Base-by-base conservation (phyloP, 2,113 vertebrate species). In the Symphodus melops region DNA sequence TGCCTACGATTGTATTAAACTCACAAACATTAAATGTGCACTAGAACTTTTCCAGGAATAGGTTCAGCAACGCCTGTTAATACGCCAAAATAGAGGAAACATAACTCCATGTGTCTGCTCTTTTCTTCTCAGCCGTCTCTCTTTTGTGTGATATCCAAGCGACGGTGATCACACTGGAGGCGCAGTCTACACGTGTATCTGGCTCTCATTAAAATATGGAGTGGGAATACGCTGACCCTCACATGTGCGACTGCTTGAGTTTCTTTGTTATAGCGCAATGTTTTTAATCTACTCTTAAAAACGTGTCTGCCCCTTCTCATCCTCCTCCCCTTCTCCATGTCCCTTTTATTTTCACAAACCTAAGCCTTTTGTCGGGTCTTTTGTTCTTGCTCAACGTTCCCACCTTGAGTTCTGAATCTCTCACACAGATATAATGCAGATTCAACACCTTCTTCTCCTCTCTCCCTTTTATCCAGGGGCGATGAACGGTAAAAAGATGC, bases 401-500 rank as follows among this genome's bases (percentile, higher is more conserved):
- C 56, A 75, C 66, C 72, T 75, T 71, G 21, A 52, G 70, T 80
- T 53, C 39, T 75, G 28, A 79, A 73, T 78, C 20, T 58, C 42
- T 71, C 16, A 12, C 51, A 44, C 16, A 54, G 13, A 55, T 57
- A 33, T 41, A 49, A 62, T 21, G 28, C 41, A 53, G 28, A 48
- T 39, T 58, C 63, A 63, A 21, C 13, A 21, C 28, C 52, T 81
- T 42, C 39, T 39, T 75, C 57, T 28, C 36, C 67, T 37, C n/a
- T 41, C 42, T 57, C 10, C 39, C 44, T 70, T 83, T 79, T 57
- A 65, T 72, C 20, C 19, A 46, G 14, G 14, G 23, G 12, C 9
- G 44, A 70, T 81, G 75, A 82, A 83, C 79, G 57, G 60, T 44
- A 51, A 52, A 49, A 67, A 44, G 70, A 76, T 74, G 58, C 66